Evolutionary conservation across 35 echinoderm and acorn worm species (phyloP).

Genomic region (Ophioderma brevispina): DNA sequence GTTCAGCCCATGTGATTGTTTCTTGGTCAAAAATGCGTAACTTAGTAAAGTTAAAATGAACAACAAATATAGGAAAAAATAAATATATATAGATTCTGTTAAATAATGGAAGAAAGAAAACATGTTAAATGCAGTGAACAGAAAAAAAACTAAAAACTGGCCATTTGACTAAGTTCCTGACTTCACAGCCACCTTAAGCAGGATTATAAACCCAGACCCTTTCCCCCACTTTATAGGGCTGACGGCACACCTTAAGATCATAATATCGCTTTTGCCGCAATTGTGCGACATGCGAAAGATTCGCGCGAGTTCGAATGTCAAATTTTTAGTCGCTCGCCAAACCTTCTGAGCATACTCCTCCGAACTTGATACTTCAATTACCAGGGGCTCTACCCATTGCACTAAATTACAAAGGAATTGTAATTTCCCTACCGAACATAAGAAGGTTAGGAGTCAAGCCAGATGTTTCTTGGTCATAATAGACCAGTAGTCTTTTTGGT

Average conservation of each 20-base stretch:
- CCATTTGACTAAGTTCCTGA: too few species aligned
- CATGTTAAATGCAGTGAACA: too few species aligned
- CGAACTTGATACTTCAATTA: background rate
- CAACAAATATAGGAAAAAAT: too few species aligned
- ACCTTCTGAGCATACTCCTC: background rate
- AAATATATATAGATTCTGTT: too few species aligned
- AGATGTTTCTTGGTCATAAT: slow-evolving; percentile 40
- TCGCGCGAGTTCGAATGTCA: background rate
- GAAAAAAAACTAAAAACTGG: too few species aligned
- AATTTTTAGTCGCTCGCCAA: background rate
- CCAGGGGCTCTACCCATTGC: background rate
- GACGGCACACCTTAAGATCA: background rate
- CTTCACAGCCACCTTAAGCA: too few species aligned
- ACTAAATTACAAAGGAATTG: slow-evolving; percentile 39
- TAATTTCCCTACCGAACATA: slow-evolving; percentile 69
- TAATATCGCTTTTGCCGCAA: background rate
- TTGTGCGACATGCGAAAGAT: background rate
- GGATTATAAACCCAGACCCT: slow-evolving; percentile 5
- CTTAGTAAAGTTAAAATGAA: too few species aligned
- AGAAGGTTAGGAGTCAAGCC: slow-evolving; percentile 52
- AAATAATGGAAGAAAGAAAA: too few species aligned
- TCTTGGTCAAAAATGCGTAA: too few species aligned
- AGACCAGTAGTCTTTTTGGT: slow-evolving; percentile 42
- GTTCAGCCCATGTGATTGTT: too few species aligned
- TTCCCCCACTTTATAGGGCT: background rate